Base-by-base conservation (phyloP, 2,888 invertebrate species). In the Trilocha varians region DNA sequence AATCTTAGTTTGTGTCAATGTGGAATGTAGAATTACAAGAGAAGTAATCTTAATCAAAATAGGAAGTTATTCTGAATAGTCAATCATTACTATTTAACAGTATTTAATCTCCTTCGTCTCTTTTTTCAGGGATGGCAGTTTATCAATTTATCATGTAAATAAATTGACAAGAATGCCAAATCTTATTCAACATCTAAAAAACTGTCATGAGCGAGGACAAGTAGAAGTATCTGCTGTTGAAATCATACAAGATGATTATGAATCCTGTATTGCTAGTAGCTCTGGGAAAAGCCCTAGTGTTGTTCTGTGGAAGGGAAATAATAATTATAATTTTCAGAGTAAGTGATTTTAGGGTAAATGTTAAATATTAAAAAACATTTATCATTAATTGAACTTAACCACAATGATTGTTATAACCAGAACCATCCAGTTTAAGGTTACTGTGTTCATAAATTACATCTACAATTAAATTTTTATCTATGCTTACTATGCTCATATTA, bases 141-240 rank as follows among this genome's bases (percentile, higher is more conserved):
- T 65, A 33, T 57, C 75, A 36, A 54, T 78, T 13, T 83, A 72
- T 47, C 45, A 52, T 47, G 34, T 57, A 5, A 48, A 62, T 17
- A 51, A 69, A 42, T 51, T 57, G 13, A 57, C 43, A 16, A 51
- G 46, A 13, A 62, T 49, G 33, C 83, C 85, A 32, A 41, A 43
- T 15, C 47, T 73, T 35, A 45, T 71, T 2, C 56, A 57, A 37
- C 70, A 78, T 42, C 65, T 77, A 18, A 44, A 57, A 40, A 66
- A 82, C 51, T 78, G 82, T 40, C 76, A 78, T 48, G 49, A 70
- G 4, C 50, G 64, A 49, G 84, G 84, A 0, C 40, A 48, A 8
- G 62, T 65, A 3, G 84, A 84, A 55, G 80, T 85, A 1, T 62
- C 79, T 2, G 73, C 76, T 2, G 79, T 84, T 2, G 85, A 84